These are phyloP conservation scores for Natrix natrix DNA, from an alignment of 2,797 vertebrate genomes.

Conservation along the genomic window DNA sequence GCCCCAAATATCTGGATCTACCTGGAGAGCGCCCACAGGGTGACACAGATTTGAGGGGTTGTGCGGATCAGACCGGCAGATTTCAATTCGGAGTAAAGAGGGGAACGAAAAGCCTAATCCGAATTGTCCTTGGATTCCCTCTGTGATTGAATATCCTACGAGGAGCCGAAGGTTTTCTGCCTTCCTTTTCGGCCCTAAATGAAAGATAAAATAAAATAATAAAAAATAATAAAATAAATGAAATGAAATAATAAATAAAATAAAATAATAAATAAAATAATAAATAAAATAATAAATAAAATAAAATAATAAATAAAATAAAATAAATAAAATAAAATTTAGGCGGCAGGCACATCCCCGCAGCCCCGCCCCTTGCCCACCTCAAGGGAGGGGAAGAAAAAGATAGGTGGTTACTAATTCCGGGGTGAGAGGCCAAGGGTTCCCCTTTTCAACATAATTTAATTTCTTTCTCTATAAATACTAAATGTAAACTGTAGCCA, in stretches of 20 bases:
- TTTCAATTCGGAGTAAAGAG: slow-evolving; percentile 53
- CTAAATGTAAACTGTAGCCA: slow-evolving; percentile 91
- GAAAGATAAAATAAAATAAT: slow-evolving; percentile 17
- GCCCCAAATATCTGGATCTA: slow-evolving; percentile 46
- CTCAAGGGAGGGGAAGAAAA: slow-evolving; percentile 51
- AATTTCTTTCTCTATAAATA: slow-evolving; percentile 87
- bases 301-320: not conserved
- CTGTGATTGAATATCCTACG: slow-evolving; percentile 42
- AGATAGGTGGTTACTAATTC: slow-evolving; percentile 73
- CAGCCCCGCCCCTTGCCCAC: not conserved
- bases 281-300: not conserved
- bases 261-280: not conserved
- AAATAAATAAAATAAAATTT: slow-evolving; percentile 32
- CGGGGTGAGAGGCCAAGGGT: slow-evolving; percentile 74
- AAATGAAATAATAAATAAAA: too few relatives aligned
- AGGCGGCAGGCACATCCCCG: slow-evolving; percentile 9
- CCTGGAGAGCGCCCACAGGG: not conserved
- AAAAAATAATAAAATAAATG: not conserved
- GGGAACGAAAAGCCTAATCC: slow-evolving; percentile 47
- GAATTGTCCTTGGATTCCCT: slow-evolving; percentile 21
- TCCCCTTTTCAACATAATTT: slow-evolving; percentile 80
- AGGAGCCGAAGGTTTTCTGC: slow-evolving; percentile 21
- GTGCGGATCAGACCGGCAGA: slow-evolving; percentile 18
- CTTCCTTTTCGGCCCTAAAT: slow-evolving; percentile 35
- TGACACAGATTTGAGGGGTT: slow-evolving; percentile 25